phyloP scores from a whole-genome alignment of 2,888 invertebrate species.

The Crematogaster levior region DNA sequence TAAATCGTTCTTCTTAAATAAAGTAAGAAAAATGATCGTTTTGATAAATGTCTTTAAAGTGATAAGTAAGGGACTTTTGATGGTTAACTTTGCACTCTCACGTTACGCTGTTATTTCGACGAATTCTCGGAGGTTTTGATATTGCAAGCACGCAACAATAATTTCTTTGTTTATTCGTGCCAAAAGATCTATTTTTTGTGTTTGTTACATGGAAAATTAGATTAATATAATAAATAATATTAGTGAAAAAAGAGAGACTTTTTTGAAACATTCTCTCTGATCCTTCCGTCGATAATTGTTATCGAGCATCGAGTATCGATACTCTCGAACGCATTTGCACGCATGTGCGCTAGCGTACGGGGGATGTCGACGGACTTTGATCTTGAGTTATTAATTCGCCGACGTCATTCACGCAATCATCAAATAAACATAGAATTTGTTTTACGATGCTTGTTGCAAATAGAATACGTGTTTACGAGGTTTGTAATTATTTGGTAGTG shows the following conservation, averaged over 20 bases:
- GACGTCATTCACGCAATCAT: not conserved
- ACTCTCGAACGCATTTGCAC: not conserved
- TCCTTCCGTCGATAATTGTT: not conserved
- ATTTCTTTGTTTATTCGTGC: not conserved
- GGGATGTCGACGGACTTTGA: not conserved
- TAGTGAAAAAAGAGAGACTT: not conserved
- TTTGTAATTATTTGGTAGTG: too few species aligned
- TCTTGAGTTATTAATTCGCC: not conserved
- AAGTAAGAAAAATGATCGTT: too few species aligned
- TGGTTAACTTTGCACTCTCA: not conserved
- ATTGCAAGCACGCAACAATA: not conserved
- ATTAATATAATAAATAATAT: too few species aligned
- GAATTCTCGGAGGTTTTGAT: not conserved
- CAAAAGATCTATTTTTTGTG: not conserved
- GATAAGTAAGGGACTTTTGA: too few species aligned
- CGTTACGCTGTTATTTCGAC: not conserved
- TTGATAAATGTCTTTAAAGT: too few species aligned
- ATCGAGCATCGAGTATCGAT: constrained; percentile 8
- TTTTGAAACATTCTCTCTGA: not conserved
- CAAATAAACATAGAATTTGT: not conserved
- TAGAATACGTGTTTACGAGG: too few species aligned
- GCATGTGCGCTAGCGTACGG: too few species aligned
- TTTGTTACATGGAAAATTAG: not conserved
- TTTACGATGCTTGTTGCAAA: not conserved
- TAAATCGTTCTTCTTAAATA: too few species aligned